Conservation (phyloP, 2,113 vertebrate species). For the Hypanus sabinus region DNA sequence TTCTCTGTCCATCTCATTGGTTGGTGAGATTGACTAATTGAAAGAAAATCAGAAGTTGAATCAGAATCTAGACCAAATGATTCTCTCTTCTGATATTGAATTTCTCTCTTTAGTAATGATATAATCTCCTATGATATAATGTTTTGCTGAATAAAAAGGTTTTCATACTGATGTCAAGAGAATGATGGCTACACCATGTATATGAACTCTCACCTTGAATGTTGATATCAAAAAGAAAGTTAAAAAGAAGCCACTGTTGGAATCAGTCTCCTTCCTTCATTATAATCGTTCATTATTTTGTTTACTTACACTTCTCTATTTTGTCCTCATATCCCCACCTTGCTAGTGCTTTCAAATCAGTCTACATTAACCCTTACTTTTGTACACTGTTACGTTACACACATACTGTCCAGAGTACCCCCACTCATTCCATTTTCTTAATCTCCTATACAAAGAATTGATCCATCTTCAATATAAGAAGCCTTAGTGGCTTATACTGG, state of each 20-base stretch:
- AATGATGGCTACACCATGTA: neutral
- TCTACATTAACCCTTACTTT: neutral
- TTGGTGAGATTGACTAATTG: neutral
- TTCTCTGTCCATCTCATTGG: neutral
- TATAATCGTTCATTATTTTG: neutral
- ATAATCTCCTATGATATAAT: neutral
- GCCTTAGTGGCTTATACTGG: neutral
- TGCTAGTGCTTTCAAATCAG: neutral
- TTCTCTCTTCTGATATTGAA: neutral
- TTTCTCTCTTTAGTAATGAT: neutral
- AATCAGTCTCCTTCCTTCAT: neutral
- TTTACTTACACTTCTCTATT: neutral
- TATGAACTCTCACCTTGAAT: neutral
- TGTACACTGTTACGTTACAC: neutral
- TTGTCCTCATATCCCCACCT: neutral
- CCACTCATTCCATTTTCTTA: neutral
- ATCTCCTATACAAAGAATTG: neutral
- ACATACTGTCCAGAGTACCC: too few relatives aligned
- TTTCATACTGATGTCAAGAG: neutral
- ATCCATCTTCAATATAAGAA: conserved; percentile 9
- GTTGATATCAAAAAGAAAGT: neutral
- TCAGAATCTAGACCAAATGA: neutral
- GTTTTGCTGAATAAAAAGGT: neutral
- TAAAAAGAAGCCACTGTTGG: neutral
- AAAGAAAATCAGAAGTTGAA: neutral